Evolutionary conservation across 1,140 invertebrate species (phyloP), one percentile per base, ranked within the genome.

Genomic region (Brachionus sp.): DNA sequence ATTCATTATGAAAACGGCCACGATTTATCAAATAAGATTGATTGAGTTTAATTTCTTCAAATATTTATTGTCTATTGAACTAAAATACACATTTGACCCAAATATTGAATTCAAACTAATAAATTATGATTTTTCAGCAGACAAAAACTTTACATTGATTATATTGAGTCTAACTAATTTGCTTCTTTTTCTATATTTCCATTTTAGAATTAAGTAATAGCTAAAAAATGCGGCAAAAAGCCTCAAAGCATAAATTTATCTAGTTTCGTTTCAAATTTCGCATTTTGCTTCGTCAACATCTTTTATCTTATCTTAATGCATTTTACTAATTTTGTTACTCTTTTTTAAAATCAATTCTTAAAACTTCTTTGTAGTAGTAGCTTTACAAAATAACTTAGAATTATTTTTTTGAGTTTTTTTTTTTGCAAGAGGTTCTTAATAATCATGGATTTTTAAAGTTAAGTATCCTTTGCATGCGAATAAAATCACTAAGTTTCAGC

Each of bases 51-150:
- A 19, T 25, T 53, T 29, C 16, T 53, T 25, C 19, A 9, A 57
- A 25, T 57, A 57, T 57, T 57, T 19, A 19, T 57, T 57, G 50
- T 25, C 50, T 57, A 57, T 23, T 57, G 50, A 57, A 57, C 50
- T 57, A n/a, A 19, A 57, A 25, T 57, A 57, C 6, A 57, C 7
- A 57, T 19, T 57, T 57, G 9, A 57, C 7, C 19, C 50, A 57
- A 57, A 57, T 57, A 57, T 57, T 57, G n/a, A 57, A 57, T 57
- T 57, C 50, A 57, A 57, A 57, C 19, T 23, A 57, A 57, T 57
- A 57, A 57, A 57, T 57, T 57, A 57, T 57, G 50, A 57, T 57
- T 57, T 57, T 57, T 57, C 6, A 7, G 50, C 50, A 57, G 50
- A 57, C 9, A 57, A 57, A 53, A 57, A 57, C 50, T 57, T 57